These are phyloP conservation scores for Artibeus lituratus DNA, from an alignment of 2,797 vertebrate species.

Conservation along the genomic window DNA sequence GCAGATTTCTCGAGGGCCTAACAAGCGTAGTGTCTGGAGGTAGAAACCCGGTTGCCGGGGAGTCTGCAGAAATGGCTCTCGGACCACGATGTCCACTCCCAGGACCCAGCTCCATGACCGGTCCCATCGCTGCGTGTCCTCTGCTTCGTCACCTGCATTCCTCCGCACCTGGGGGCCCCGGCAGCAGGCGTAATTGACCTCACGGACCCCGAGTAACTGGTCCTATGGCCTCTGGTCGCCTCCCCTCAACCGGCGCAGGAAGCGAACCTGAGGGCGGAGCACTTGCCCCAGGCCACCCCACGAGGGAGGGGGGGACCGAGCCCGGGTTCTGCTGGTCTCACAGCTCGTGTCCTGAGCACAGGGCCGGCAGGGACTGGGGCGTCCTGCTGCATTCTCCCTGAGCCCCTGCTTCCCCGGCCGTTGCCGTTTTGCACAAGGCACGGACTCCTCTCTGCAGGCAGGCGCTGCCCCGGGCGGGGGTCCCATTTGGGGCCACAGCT, in stretches of 20 bases:
- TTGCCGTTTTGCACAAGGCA: background rate
- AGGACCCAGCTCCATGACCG: background rate
- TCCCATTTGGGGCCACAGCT: background rate
- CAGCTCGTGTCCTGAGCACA: background rate
- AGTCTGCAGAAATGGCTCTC: background rate
- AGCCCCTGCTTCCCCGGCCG: background rate
- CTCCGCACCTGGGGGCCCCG: background rate
- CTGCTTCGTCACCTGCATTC: background rate
- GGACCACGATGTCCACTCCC: background rate
- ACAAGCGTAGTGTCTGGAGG: background rate
- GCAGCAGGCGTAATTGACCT: background rate
- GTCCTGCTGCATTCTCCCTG: background rate
- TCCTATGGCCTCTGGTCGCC: background rate
- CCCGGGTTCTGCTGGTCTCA: too few species aligned
- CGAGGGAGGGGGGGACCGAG: background rate
- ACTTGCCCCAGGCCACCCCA: background rate
- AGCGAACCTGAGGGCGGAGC: background rate
- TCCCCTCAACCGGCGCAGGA: background rate
- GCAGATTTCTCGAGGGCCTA: background rate
- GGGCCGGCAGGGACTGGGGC: background rate
- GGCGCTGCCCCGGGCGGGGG: rapidly evolving
- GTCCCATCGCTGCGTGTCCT: background rate
- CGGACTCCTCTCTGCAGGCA: background rate
- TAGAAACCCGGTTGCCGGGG: background rate
- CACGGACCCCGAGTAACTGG: background rate